Conservation (phyloP, 2,888 invertebrate species). For the Pyrocoelia pectoralis region DNA sequence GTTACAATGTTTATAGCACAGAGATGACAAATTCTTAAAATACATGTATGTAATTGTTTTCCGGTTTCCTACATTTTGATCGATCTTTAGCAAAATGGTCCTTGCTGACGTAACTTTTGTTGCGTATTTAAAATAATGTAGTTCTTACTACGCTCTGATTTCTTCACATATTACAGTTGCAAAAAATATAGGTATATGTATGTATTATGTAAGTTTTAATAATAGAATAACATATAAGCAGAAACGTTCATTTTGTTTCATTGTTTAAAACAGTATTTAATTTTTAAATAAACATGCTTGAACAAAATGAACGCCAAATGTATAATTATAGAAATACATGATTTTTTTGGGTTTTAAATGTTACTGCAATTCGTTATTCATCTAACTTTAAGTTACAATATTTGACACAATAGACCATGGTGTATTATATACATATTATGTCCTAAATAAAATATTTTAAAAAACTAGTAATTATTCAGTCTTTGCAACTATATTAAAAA, state of each 20-base stretch:
- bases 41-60: slow-evolving; percentile 22
- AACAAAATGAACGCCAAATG: background rate
- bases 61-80: slow-evolving; percentile 18
- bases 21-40: slow-evolving; percentile 28
- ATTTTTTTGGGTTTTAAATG: slow-evolving; percentile 3
- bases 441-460: slow-evolving; percentile 29
- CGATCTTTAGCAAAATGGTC: slow-evolving; percentile 15
- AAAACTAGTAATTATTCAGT: slow-evolving; percentile 40
- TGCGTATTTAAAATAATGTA: slow-evolving; percentile 11
- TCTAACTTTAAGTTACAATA: slow-evolving; percentile 20
- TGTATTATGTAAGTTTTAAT: background rate
- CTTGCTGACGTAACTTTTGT: background rate
- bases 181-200: slow-evolving; percentile 1
- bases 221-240: background rate
- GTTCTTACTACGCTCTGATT: slow-evolving; percentile 12
- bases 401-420: slow-evolving; percentile 37
- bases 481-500: slow-evolving; percentile 37
- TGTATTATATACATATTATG: slow-evolving; percentile 32
- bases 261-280: background rate
- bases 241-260: background rate
- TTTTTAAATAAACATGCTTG: background rate
- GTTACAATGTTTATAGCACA: slow-evolving; percentile 30
- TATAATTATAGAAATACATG: background rate
- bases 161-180: slow-evolving; percentile 3
- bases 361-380: slow-evolving; percentile 27